Evolutionary conservation across 23 tunicate genomes (phyloP), one percentile per base, ranked within the genome.

Genomic region (Halocynthia roretzi): DNA sequence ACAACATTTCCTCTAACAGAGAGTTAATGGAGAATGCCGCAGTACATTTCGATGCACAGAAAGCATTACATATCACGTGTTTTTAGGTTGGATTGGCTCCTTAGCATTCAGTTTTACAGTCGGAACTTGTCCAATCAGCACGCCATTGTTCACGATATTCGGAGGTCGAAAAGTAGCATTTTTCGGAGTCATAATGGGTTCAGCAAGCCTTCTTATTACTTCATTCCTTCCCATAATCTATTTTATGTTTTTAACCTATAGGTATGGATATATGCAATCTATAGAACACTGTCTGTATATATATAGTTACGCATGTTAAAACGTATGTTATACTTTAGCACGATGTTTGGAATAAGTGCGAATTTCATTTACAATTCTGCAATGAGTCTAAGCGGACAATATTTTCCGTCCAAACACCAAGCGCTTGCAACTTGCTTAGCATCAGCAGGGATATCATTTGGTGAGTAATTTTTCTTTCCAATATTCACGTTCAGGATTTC

Each of bases 391-490:
- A 86, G 87, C 54, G 91, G 92, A 9, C 87, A 86, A 50, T 92
- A 92, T 68, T 92, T 92, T 67, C 92, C 87, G 5, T 75, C 56
- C 60, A 86, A 92, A 66, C 92, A 92, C 68, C 88, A 86, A 75
- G 88, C 87, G 17, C 61, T 92, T 7, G 98, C 98, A 15, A 92
- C 98, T 10, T 83, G 98, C 71, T 63, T 92, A 68, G 98, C 98
- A 6, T 83, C 92, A 7, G 91, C 93, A 14, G 98, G 98, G 6
- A 79, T 92, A 55, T 92, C 98, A 23, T 82, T 86, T 57, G 98
- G 98, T 86, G 71, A 80, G 81, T 22, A 31, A 31, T 31, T 31
- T 31, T 31, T 31, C 2, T 0, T 31, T 31, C 44, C 44, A 31
- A 31, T 31, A 31, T 31, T 31, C 44, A 31, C 44, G 44, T 31